Evolutionary conservation across 2,113 vertebrate species (phyloP).

Genomic region (Hippocampus comes): DNA sequence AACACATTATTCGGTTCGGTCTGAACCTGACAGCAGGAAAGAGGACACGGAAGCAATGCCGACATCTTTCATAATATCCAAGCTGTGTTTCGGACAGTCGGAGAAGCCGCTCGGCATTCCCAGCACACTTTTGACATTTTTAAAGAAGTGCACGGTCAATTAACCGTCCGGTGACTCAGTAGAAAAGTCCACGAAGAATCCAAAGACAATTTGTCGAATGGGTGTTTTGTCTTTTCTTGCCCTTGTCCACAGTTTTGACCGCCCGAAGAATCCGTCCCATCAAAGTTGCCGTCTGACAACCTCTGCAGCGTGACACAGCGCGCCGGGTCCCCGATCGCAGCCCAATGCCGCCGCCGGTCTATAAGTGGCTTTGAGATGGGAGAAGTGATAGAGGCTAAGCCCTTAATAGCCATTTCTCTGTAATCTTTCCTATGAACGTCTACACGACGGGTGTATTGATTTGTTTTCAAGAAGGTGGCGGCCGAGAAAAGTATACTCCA

Average conservation of each 20-base stretch:
- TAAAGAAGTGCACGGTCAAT: constrained; percentile 40
- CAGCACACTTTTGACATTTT: constrained; percentile 47
- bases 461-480: constrained; percentile 70
- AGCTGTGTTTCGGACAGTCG: constrained; percentile 25
- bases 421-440: constrained; percentile 82
- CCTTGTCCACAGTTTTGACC: constrained; percentile 26
- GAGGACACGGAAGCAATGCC: neutral
- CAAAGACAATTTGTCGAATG: constrained; percentile 39
- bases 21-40: neutral
- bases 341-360: constrained; percentile 65
- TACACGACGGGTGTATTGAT: constrained; percentile 80
- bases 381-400: constrained; percentile 78
- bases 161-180: constrained; percentile 33
- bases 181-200: constrained; percentile 40
- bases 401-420: constrained; percentile 82
- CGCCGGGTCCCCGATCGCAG: constrained; percentile 66
- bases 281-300: constrained; percentile 37
- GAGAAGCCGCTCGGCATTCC: constrained; percentile 55
- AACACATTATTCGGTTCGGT: too few relatives aligned
- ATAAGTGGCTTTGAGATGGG: constrained; percentile 79
- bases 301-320: constrained; percentile 47
- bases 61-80: constrained; percentile 26
- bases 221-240: constrained; percentile 21
- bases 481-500: constrained; percentile 73
- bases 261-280: constrained; percentile 42